Percentiles rank a stretch among this genome's conserved stretches.
phyloP scores from a whole-genome alignment of 2,888 invertebrate species.

The Amiota mariae region DNA sequence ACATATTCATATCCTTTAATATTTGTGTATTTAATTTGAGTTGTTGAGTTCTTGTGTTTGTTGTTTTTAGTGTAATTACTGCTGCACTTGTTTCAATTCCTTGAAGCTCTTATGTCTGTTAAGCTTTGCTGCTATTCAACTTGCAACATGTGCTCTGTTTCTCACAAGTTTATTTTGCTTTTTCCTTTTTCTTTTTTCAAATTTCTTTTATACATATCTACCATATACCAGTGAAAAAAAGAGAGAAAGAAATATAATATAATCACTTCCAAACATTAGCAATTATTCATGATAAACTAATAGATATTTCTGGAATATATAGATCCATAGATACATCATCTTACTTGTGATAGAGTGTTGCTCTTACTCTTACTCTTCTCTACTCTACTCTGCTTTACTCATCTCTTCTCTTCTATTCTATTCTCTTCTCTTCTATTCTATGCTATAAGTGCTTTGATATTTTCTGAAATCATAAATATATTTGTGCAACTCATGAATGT shows the following conservation, averaged over 20 bases:
- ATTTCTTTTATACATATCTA: neutral
- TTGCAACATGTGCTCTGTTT: constrained; percentile 14
- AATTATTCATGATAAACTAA: constrained; percentile 13
- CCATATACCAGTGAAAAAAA: neutral
- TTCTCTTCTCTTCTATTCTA: no score
- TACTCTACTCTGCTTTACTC: no score
- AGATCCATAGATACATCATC: no score
- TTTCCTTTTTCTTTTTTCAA: neutral
- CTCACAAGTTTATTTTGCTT: constrained; percentile 6
- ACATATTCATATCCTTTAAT: neutral
- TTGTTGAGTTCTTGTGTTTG: neutral
- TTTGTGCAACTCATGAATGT: constrained; percentile 18
- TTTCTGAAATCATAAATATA: constrained; percentile 22
- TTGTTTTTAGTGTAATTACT: constrained; percentile 18
- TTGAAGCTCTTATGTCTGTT: neutral
- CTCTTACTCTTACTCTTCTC: no score
- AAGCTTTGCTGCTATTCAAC: neutral
- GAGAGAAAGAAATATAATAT: no score
- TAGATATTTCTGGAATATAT: no score
- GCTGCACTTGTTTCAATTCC: constrained; percentile 23
- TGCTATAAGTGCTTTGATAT: neutral
- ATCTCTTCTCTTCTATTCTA: no score
- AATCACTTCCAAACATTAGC: neutral
- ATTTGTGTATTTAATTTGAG: constrained; percentile 9
- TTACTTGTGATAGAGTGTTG: no score